Conservation (phyloP, 2,797 vertebrate genomes). For the Phoeniculus purpureus region DNA sequence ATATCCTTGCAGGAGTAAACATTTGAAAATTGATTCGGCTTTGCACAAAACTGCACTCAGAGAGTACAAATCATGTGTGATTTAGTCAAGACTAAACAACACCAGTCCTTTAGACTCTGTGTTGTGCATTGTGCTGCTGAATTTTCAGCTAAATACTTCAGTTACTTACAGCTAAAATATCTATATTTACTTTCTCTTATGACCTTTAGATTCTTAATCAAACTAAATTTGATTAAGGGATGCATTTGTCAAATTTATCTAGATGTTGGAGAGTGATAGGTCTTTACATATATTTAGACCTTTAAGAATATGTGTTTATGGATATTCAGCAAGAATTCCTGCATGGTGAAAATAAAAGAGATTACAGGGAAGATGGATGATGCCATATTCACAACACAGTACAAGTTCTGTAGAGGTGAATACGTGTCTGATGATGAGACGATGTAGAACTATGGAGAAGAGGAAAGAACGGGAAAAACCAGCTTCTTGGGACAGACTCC, state of each 20-base stretch:
- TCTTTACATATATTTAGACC: not conserved
- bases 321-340: not conserved
- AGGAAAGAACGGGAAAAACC: not conserved
- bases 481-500: not conserved
- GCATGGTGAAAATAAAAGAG: not conserved
- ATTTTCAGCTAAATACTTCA: not conserved
- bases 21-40: not conserved
- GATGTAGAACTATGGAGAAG: not conserved
- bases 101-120: not conserved
- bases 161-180: not conserved
- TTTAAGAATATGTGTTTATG: not conserved
- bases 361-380: not conserved
- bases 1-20: not conserved
- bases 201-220: not conserved
- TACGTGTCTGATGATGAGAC: not conserved
- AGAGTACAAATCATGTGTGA: not conserved
- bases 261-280: not conserved
- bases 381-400: not conserved
- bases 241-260: not conserved
- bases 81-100: not conserved
- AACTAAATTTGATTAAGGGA: not conserved
- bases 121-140: not conserved
- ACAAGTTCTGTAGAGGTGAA: not conserved
- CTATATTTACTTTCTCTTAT: not conserved
- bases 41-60: not conserved